Conservation (phyloP, 1,140 invertebrate species). For the Sitodiplosis mosellana region DNA sequence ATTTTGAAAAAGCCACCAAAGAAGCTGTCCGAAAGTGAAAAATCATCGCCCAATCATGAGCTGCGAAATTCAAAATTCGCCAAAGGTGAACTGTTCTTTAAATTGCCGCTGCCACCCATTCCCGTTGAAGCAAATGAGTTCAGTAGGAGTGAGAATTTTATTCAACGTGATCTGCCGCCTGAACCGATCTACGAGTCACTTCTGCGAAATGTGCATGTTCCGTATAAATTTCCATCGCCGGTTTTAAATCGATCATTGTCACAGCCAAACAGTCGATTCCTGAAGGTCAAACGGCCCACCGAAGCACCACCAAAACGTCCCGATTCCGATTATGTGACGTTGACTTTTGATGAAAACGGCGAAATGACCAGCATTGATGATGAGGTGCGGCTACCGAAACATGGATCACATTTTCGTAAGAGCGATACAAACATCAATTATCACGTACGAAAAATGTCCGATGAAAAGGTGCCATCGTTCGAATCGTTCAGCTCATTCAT, state of each 20-base stretch:
- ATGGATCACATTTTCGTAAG: neutral
- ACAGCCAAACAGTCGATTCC: constrained; percentile 11
- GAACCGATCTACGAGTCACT: constrained; percentile 23
- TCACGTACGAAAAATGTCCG: neutral
- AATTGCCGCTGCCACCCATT: neutral
- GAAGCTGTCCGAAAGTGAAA: constrained; percentile 19
- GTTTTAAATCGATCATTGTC: constrained; percentile 18
- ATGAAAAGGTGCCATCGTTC: neutral
- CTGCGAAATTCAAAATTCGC: neutral
- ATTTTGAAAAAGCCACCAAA: constrained; percentile 46
- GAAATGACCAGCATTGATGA: constrained; percentile 16
- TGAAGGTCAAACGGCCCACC: constrained; percentile 9
- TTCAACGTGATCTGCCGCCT: constrained; percentile 1
- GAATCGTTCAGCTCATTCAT: neutral
- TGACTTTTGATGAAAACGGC: constrained; percentile 18
- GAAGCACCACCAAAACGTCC: constrained; percentile 9
- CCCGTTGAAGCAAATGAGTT: neutral
- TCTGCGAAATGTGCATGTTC: constrained; percentile 22
- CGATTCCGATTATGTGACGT: constrained; percentile 23
- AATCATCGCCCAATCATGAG: neutral
- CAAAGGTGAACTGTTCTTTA: neutral
- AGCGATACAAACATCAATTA: constrained; percentile 5
- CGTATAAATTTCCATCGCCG: constrained; percentile 21
- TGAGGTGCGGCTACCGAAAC: neutral
- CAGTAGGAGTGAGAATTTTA: neutral